Evolutionary conservation across 2,888 invertebrate genomes (phyloP).

Genomic region (Dicycla oo): DNA sequence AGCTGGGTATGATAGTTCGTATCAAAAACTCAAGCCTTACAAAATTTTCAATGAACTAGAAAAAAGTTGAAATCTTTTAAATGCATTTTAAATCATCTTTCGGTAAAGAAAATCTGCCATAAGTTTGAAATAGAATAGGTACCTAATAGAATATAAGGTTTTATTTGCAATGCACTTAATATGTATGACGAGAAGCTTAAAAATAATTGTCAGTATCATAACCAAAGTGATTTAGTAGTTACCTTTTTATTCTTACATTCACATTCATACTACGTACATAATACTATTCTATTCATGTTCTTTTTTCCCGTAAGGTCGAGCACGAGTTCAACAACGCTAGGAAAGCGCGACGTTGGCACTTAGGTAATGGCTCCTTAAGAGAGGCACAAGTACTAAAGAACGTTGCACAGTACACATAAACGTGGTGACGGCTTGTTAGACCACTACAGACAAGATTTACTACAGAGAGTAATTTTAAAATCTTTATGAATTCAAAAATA

Average conservation of each 20-base stretch:
- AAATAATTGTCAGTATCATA: not conserved
- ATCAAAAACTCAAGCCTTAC: not conserved
- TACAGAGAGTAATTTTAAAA: slow-evolving; percentile 10
- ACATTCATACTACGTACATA: slow-evolving; percentile 1
- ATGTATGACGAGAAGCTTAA: not conserved
- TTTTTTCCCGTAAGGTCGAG: slow-evolving; percentile 39
- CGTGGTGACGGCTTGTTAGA: slow-evolving; percentile 28
- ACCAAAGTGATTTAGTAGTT: not conserved
- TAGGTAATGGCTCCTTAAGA: slow-evolving; percentile 49
- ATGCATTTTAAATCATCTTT: not conserved
- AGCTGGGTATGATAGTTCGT: slow-evolving; percentile 1
- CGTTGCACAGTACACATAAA: slow-evolving; percentile 36
- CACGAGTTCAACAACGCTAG: slow-evolving; percentile 43
- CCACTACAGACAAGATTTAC: slow-evolving; percentile 29
- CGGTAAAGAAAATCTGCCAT: not conserved
- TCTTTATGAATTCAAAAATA: slow-evolving; percentile 30
- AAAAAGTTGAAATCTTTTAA: not conserved
- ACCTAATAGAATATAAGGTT: not conserved
- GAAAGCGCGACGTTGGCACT: slow-evolving; percentile 48
- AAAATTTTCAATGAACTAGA: slow-evolving; percentile 5
- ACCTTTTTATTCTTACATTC: not conserved
- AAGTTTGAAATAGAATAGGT: not conserved
- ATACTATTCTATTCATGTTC: slow-evolving; percentile 21
- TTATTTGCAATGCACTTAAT: slow-evolving; percentile 1
- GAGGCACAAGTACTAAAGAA: slow-evolving; percentile 45